A percentile compares a stretch with the other conserved stretches of the same genome.
Conservation (phyloP, 2,797 vertebrate genomes). For the Anisognathus igniventris region DNA sequence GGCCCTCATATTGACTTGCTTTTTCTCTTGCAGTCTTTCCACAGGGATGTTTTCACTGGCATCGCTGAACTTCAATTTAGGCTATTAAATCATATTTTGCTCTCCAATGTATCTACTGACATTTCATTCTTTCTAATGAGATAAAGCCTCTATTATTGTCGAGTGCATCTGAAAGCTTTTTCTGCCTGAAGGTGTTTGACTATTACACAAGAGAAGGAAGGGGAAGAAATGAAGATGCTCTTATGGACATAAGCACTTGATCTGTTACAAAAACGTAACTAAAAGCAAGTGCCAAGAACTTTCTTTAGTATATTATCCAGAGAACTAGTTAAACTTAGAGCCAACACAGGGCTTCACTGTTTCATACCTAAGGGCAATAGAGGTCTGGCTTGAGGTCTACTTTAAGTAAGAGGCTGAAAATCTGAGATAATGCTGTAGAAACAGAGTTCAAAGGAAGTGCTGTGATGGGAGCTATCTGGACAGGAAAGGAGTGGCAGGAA, state of each 20-base stretch:
- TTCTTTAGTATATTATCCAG: not conserved
- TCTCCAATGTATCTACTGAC: not conserved
- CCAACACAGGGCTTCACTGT: accelerated
- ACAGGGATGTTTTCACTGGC: not conserved
- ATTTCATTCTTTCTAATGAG: not conserved
- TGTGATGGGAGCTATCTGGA: not conserved
- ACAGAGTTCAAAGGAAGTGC: not conserved
- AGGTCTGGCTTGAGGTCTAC: not conserved
- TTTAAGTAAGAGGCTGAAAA: not conserved
- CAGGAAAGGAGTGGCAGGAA: not conserved
- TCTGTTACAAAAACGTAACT: not conserved
- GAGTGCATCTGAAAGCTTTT: conserved; percentile 1
- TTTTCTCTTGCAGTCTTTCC: not conserved
- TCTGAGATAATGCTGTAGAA: not conserved
- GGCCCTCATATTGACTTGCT: not conserved
- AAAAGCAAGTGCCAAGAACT: not conserved
- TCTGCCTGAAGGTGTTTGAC: not conserved
- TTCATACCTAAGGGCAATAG: not conserved
- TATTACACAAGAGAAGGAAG: not conserved
- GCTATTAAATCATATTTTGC: not conserved
- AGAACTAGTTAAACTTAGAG: not conserved
- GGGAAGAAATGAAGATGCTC: not conserved
- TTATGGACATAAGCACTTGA: not conserved
- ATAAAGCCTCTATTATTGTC: not conserved
- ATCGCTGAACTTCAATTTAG: not conserved